Conservation (phyloP, 2,797 vertebrate species). For the Esox lucius region DNA sequence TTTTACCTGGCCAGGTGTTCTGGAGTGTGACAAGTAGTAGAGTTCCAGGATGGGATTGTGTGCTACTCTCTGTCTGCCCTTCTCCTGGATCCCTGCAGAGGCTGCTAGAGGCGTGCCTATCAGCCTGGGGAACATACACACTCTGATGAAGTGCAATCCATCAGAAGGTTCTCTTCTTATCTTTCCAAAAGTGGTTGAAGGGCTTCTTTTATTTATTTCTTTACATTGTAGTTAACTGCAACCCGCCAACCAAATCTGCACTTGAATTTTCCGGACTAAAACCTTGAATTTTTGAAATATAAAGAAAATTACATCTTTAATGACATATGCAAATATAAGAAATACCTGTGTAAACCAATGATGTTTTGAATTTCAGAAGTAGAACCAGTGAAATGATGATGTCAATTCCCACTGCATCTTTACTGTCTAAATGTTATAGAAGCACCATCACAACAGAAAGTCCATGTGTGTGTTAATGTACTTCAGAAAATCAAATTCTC, state of each 20-base stretch:
- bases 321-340: too few species aligned
- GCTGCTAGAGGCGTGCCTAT: slow-evolving; percentile 85
- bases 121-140: slow-evolving; percentile 67
- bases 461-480: too few species aligned
- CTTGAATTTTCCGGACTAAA: not conserved
- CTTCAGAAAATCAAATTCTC: too few species aligned
- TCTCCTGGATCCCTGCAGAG: slow-evolving; percentile 78
- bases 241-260: not conserved
- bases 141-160: not conserved
- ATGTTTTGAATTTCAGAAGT: too few species aligned
- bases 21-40: slow-evolving; percentile 77
- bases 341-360: too few species aligned
- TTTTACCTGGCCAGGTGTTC: slow-evolving; percentile 83
- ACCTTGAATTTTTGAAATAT: not conserved
- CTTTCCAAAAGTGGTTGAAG: not conserved
- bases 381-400: too few species aligned
- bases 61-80: slow-evolving; percentile 67
- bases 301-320: too few species aligned
- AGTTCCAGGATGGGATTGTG: slow-evolving; percentile 80
- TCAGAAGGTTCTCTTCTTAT: not conserved
- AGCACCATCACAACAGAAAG: too few species aligned
- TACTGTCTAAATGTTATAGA: too few species aligned
- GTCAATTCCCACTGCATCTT: too few species aligned
- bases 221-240: not conserved
- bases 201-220: not conserved